Evolutionary conservation across 2,113 vertebrate species (phyloP), one percentile per base, ranked within the genome.

Genomic region (Epinephelus cyanopodus): DNA sequence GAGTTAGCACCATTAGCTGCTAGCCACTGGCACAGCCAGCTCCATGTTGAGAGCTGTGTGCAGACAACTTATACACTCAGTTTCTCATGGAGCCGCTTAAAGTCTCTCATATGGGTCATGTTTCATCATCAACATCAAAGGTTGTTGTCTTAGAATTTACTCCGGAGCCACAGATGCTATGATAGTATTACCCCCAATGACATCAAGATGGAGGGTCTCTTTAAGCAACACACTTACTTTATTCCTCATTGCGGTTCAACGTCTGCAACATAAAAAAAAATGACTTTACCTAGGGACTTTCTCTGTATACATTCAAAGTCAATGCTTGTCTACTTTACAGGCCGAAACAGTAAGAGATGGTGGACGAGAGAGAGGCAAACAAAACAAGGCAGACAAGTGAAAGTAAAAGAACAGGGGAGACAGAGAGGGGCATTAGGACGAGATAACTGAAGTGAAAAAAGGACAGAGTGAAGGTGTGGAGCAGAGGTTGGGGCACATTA

Each of bases 241-340:
- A 17, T 27, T 72, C 15, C 25, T 47, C 19, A 37, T 23, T 27
- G 42, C 9, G 14, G 42, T 67, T 52, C 18, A 27, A 45, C 71
- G 74, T 64, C 87, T 74, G 57, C 56, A 83, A 42, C 66, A 72
- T 84, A 82, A 83, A 3, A 37, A 45, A 62, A 64, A 33, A 82
- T 76, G 70, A 86, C 90, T 92, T 88, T 82, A 90, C 90, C 92
- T 87, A 88, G 77, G 9, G 53, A 37, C 75, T 73, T 82, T 79
- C 66, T 86, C 54, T 77, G 61, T 71, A 23, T 67, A 63, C 73
- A n/a, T 5, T 21, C 29, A 65, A 27, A 76, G 50, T n/a, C 23
- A n/a, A 0, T 17, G 57, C 29, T 61, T 70, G 54, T 75, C 77
- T 77, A 19, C 52, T 78, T 53, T 9, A 76, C 27, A 39, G 39